These are phyloP conservation scores for Pomatostomus ruficeps DNA, from an alignment of 2,113 vertebrate species.

Conservation along the genomic window DNA sequence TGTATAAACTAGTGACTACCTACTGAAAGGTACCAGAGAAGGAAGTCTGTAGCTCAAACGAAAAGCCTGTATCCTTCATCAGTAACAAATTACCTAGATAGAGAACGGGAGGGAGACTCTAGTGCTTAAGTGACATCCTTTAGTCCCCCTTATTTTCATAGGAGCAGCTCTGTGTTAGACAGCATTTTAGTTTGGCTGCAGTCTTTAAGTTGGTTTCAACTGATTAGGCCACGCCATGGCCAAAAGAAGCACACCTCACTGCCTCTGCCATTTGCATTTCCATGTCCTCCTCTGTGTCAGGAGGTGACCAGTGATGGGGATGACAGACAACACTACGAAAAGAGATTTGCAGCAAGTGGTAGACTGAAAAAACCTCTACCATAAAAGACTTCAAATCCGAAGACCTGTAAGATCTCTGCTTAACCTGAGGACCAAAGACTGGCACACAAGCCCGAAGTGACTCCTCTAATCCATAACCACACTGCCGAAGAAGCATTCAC, in stretches of 20 bases:
- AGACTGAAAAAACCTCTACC: not conserved
- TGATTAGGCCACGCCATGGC: rapidly evolving
- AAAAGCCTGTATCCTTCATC: not conserved
- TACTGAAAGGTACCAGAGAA: not conserved
- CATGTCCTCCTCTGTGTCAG: not conserved
- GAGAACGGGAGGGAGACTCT: not conserved
- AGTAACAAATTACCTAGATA: not conserved
- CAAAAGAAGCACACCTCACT: not conserved
- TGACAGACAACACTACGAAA: not conserved
- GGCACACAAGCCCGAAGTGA: not conserved
- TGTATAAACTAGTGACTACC: not conserved
- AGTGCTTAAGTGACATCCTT: not conserved
- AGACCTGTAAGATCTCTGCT: not conserved
- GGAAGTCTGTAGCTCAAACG: not conserved
- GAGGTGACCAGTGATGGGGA: not conserved
- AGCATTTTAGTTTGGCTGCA: not conserved
- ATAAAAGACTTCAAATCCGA: not conserved
- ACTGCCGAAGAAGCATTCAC: not conserved
- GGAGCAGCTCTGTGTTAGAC: not conserved
- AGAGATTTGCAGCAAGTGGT: not conserved
- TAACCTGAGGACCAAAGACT: not conserved
- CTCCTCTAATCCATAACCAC: not conserved
- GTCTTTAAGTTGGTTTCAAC: not conserved
- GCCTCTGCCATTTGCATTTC: not conserved
- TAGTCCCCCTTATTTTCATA: not conserved